phyloP scores from a whole-genome alignment of 2,888 invertebrate genomes.

The Xylophagus ater region DNA sequence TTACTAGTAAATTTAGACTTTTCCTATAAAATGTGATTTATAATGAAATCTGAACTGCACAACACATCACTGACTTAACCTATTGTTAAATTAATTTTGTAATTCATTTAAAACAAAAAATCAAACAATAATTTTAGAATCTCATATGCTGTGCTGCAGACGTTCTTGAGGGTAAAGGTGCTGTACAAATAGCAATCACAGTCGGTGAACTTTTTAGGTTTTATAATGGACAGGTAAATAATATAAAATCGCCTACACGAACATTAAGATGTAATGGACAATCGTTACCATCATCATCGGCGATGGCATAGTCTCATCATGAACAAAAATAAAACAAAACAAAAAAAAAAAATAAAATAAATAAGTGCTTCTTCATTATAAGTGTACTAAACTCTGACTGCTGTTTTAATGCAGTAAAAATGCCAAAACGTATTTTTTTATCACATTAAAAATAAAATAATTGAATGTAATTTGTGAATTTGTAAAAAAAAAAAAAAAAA shows the following conservation, averaged over 20 bases:
- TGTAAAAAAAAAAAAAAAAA: constrained; percentile 1
- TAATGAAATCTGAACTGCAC: too few relatives aligned
- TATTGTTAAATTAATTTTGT: too few relatives aligned
- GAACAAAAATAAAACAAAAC: constrained; percentile 8
- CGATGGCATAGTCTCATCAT: constrained; percentile 5
- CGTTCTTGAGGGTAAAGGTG: constrained; percentile 81
- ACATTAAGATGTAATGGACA: constrained; percentile 6
- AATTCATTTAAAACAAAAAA: too few relatives aligned
- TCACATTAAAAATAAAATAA: constrained; percentile 3
- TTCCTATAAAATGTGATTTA: too few relatives aligned
- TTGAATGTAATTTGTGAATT: too few relatives aligned
- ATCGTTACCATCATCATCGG: constrained; percentile 8
- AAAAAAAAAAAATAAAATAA: constrained; percentile 2
- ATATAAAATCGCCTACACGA: constrained; percentile 15
- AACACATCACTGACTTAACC: too few relatives aligned
- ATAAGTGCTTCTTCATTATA: constrained; percentile 7
- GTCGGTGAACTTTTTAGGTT: constrained; percentile 72
- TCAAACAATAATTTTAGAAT: constrained; percentile 63
- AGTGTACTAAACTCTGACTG: not conserved
- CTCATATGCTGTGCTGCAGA: constrained; percentile 84
- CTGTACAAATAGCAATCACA: constrained; percentile 79
- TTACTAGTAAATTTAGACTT: too few relatives aligned
- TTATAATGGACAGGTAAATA: constrained; percentile 36
- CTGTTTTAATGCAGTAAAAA: constrained; percentile 1
- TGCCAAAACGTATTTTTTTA: not conserved